phyloP scores from a whole-genome alignment of 2,888 invertebrate genomes.

The Bursaphelenchus okinawaensis region DNA sequence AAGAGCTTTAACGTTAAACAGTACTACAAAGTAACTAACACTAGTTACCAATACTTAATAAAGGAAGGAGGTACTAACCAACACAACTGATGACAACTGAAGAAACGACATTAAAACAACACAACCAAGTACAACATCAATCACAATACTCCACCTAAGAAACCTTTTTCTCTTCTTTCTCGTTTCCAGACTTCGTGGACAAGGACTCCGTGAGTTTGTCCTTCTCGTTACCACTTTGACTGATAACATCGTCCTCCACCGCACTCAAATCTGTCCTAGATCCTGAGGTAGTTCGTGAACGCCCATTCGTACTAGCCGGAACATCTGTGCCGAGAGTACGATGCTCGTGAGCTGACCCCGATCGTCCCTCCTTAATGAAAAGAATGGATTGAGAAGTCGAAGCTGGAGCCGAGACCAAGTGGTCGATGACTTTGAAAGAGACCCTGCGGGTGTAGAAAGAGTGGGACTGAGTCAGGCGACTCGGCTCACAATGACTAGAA shows the following conservation, averaged over 20 bases:
- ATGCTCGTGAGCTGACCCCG: slow-evolving; percentile 1
- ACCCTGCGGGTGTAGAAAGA: slow-evolving; percentile 1
- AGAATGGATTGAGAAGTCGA: neutral
- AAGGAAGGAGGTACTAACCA: too few relatives aligned
- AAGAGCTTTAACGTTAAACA: too few relatives aligned
- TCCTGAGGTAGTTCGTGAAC: slow-evolving; percentile 31
- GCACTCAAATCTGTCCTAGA: slow-evolving; percentile 47
- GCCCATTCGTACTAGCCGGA: neutral
- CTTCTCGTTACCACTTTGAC: neutral
- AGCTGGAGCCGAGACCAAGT: neutral
- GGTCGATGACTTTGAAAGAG: neutral
- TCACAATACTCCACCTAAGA: slow-evolving; percentile 5
- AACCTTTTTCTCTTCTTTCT: slow-evolving; percentile 8
- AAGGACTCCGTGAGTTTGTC: neutral
- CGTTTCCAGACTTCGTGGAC: neutral
- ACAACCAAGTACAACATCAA: slow-evolving; percentile 4
- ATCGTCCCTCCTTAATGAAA: neutral
- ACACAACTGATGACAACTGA: too few relatives aligned
- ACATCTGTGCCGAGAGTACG: neutral
- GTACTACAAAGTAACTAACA: too few relatives aligned
- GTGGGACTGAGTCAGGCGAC: slow-evolving; percentile 19
- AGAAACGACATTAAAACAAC: too few relatives aligned
- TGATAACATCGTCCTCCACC: slow-evolving; percentile 34
- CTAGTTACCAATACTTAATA: too few relatives aligned
- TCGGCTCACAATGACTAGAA: slow-evolving; percentile 38